phyloP scores from a whole-genome alignment of 2,113 vertebrate genomes.

The Pionites leucogaster region DNA sequence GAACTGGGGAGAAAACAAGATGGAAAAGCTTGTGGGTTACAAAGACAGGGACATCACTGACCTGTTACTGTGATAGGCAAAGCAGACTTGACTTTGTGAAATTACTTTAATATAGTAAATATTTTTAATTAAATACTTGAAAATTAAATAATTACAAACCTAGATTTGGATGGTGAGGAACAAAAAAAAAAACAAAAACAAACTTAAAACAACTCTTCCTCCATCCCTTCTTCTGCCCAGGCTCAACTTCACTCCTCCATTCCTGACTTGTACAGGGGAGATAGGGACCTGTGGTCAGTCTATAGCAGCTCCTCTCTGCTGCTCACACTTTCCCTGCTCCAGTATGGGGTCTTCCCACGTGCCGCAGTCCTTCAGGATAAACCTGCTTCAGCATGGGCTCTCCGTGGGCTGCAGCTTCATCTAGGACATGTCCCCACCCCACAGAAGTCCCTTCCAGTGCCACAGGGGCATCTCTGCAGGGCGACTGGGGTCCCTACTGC shows the following conservation, averaged over 20 bases:
- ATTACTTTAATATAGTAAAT: background rate
- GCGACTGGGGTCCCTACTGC: background rate
- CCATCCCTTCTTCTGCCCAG: background rate
- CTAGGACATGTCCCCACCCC: background rate
- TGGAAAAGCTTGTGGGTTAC: background rate
- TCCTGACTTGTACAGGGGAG: background rate
- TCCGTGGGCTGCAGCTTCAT: background rate
- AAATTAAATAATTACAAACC: background rate
- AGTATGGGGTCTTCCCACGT: background rate
- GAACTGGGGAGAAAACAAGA: background rate
- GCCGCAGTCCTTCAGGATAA: background rate
- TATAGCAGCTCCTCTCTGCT: too few relatives aligned
- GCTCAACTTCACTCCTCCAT: background rate
- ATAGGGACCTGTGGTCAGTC: rapidly evolving
- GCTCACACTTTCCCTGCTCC: too few relatives aligned
- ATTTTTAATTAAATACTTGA: background rate
- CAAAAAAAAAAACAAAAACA: background rate
- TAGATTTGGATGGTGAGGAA: background rate
- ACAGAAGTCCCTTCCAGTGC: background rate
- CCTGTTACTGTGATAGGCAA: background rate
- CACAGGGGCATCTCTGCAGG: background rate
- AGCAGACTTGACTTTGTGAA: background rate
- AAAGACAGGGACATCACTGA: background rate
- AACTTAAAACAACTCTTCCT: background rate
- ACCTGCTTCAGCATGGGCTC: background rate